A percentile compares a stretch with the other conserved stretches of the same genome.
phyloP scores from a whole-genome alignment of 1,140 invertebrate genomes.

The Antheraea pernyi region DNA sequence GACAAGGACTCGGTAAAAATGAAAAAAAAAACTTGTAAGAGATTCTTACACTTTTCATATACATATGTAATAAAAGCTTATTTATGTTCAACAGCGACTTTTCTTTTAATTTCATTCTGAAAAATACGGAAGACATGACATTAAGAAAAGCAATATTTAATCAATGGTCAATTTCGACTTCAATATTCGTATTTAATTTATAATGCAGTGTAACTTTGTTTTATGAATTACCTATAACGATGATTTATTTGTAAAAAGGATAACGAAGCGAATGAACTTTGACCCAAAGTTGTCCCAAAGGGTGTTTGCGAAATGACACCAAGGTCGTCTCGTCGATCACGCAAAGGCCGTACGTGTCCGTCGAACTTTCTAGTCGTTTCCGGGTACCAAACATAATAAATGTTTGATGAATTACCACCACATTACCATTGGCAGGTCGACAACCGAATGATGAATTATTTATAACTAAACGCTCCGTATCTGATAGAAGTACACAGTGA shows the following conservation, averaged over 20 bases:
- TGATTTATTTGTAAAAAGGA: background rate
- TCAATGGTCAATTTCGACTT: too few relatives aligned
- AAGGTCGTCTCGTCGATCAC: constrained; percentile 41
- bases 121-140: too few relatives aligned
- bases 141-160: too few relatives aligned
- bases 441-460: constrained; percentile 11
- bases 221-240: background rate
- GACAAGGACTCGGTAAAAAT: too few relatives aligned
- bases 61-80: too few relatives aligned
- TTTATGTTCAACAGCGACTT: too few relatives aligned
- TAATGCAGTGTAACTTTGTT: background rate
- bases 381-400: constrained; percentile 47
- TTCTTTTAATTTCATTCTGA: too few relatives aligned
- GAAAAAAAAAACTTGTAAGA: too few relatives aligned
- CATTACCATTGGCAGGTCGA: constrained; percentile 9
- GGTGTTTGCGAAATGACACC: constrained; percentile 29
- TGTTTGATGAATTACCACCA: constrained; percentile 34
- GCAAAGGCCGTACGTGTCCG: constrained; percentile 44
- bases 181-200: too few relatives aligned
- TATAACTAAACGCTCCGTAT: background rate
- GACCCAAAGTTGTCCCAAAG: background rate
- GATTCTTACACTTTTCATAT: too few relatives aligned
- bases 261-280: background rate
- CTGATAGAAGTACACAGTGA: constrained; percentile 2
- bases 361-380: constrained; percentile 50